Conservation (phyloP, 2,888 invertebrate species). For the Andrena camellia region DNA sequence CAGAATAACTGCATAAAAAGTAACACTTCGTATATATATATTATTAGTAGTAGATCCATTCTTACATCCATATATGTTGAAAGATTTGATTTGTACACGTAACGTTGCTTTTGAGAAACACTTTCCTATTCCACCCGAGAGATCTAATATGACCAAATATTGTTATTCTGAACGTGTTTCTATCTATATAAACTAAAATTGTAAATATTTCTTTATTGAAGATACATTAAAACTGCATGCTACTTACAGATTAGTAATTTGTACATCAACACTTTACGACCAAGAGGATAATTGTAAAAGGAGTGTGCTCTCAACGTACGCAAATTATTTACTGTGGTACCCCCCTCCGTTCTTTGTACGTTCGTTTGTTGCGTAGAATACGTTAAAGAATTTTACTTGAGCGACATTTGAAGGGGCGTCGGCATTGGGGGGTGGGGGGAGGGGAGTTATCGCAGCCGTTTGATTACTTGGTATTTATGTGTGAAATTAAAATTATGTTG, state of each 20-base stretch:
- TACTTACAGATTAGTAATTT: slow-evolving; percentile 69
- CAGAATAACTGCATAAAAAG: slow-evolving; percentile 52
- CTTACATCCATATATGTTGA: slow-evolving; percentile 3
- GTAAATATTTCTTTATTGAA: slow-evolving; percentile 61
- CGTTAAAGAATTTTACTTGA: slow-evolving; percentile 28
- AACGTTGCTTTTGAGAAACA: slow-evolving; percentile 13
- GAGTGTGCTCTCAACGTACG: slow-evolving; percentile 56
- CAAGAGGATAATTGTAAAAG: slow-evolving; percentile 68
- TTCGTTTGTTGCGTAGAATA: slow-evolving; percentile 41
- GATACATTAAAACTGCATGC: slow-evolving; percentile 65
- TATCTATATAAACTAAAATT: slow-evolving; percentile 47
- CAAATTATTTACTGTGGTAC: slow-evolving; percentile 56
- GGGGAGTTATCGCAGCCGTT: slow-evolving; percentile 30
- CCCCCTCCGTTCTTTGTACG: slow-evolving; percentile 52
- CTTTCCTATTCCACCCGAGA: neutral
- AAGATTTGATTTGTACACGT: slow-evolving; percentile 6
- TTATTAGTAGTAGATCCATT: slow-evolving; percentile 17
- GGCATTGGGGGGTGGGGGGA: too few relatives aligned
- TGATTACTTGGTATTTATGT: slow-evolving; percentile 24
- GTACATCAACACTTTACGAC: slow-evolving; percentile 69
- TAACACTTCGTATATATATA: slow-evolving; percentile 1
- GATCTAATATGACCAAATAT: slow-evolving; percentile 27
- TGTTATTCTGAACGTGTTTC: slow-evolving; percentile 61
- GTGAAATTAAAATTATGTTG: slow-evolving; percentile 53
- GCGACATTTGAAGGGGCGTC: slow-evolving; percentile 20